These are phyloP conservation scores for Podabrus alpinus DNA, from an alignment of 2,888 invertebrate genomes.

Conservation along the genomic window DNA sequence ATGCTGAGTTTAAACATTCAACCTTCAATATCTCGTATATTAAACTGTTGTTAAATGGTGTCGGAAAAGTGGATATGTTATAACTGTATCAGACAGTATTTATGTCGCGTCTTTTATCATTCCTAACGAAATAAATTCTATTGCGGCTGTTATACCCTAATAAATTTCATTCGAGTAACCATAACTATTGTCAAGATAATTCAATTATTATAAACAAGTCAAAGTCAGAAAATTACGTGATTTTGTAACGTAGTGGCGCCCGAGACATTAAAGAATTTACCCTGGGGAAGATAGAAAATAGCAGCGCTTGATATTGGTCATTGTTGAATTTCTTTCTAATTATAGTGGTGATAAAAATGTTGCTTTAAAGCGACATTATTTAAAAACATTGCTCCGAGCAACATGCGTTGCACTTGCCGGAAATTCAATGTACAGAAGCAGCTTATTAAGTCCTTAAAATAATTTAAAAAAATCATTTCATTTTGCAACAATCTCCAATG, in stretches of 20 bases:
- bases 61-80: constrained; percentile 5
- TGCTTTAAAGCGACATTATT: no score
- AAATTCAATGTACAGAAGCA: no score
- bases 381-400: no score
- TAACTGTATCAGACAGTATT: constrained; percentile 18
- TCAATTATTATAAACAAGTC: background rate
- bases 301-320: no score
- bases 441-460: no score
- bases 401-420: no score
- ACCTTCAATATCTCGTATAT: background rate
- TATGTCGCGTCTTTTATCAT: constrained; percentile 7
- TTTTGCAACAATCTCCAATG: no score
- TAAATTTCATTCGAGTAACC: constrained; percentile 8
- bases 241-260: background rate
- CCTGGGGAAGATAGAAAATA: background rate
- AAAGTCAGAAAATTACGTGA: background rate
- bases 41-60: constrained; percentile 14
- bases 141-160: constrained; percentile 9
- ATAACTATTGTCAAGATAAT: background rate
- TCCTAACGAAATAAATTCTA: constrained; percentile 17
- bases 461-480: no score
- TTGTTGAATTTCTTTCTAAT: background rate
- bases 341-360: no score
- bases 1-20: constrained; percentile 12
- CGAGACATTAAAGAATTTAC: background rate